These are phyloP conservation scores for Hydrozoanthus gracilis DNA, from an alignment of 92 coral and sea anemone genomes.

Conservation along the genomic window DNA sequence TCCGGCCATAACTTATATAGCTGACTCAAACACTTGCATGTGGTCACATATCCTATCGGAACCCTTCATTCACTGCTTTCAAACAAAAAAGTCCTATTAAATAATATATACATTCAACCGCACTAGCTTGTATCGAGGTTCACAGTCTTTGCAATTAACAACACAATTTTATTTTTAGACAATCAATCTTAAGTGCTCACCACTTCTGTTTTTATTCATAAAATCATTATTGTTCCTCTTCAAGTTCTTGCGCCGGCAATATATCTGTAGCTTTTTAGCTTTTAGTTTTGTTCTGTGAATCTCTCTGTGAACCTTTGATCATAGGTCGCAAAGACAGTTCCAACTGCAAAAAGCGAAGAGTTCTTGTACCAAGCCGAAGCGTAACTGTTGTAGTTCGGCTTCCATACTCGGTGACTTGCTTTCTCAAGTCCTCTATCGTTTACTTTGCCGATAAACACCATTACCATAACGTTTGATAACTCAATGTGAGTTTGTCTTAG, in stretches of 20 bases:
- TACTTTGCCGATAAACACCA: conserved; percentile 80
- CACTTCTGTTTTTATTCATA: too few relatives aligned
- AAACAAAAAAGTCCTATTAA: too few relatives aligned
- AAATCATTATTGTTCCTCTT: too few relatives aligned
- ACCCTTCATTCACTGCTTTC: too few relatives aligned
- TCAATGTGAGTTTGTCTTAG: conserved; percentile 48
- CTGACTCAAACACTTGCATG: too few relatives aligned
- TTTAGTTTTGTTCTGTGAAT: conserved; percentile 1
- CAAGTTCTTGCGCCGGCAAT: not conserved
- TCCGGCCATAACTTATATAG: too few relatives aligned
- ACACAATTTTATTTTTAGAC: not conserved
- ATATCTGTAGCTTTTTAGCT: too few relatives aligned
- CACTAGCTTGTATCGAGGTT: not conserved
- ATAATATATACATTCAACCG: not conserved
- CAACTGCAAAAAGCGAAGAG: conserved; percentile 82
- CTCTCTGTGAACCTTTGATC: conserved; percentile 26
- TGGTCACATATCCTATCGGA: too few relatives aligned
- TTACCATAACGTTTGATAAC: conserved; percentile 63
- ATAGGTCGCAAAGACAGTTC: conserved; percentile 80
- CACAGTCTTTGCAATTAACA: not conserved
- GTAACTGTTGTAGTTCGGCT: conserved; percentile 85
- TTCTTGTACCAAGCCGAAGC: conserved; percentile 90
- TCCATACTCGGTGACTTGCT: conserved; percentile 88
- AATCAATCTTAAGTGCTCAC: too few relatives aligned
- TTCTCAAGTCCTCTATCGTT: conserved; percentile 82